A percentile compares a stretch with the other conserved stretches of the same genome.
phyloP scores from a whole-genome alignment of 2,113 vertebrate species.

The Caranx ignobilis region DNA sequence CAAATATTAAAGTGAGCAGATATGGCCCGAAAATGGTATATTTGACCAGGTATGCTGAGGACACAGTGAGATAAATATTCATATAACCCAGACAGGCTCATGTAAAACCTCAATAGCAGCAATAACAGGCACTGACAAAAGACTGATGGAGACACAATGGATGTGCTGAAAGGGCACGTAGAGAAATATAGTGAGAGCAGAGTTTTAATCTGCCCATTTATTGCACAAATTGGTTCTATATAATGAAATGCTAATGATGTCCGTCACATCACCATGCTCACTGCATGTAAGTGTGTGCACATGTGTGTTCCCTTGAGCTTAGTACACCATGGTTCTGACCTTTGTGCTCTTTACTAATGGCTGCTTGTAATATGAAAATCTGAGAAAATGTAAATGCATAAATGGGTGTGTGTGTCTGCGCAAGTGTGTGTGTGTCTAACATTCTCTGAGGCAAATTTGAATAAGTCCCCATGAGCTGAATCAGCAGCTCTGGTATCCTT shows the following conservation, averaged over 20 bases:
- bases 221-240: slow-evolving; percentile 39
- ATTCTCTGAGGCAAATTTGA: slow-evolving; percentile 54
- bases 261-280: slow-evolving; percentile 15
- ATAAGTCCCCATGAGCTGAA: slow-evolving; percentile 61
- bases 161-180: slow-evolving; percentile 23
- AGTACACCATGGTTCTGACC: slow-evolving; percentile 25
- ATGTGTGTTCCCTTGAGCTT: slow-evolving; percentile 29
- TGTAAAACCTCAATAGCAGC: slow-evolving; percentile 8
- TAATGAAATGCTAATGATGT: slow-evolving; percentile 63
- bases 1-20: background rate
- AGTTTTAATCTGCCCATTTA: slow-evolving; percentile 46
- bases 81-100: background rate
- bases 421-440: slow-evolving; percentile 11
- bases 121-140: slow-evolving; percentile 13
- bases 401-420: slow-evolving; percentile 6
- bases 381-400: slow-evolving; percentile 16
- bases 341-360: slow-evolving; percentile 38
- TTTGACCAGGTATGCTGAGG: background rate
- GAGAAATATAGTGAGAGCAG: background rate
- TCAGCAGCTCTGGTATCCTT: slow-evolving; percentile 39
- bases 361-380: slow-evolving; percentile 30
- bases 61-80: slow-evolving; percentile 11
- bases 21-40: background rate
- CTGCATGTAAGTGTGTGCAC: slow-evolving; percentile 19
- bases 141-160: slow-evolving; percentile 30